Conservation (phyloP, 2,113 vertebrate species). For the Psittacula cyanocephala region DNA sequence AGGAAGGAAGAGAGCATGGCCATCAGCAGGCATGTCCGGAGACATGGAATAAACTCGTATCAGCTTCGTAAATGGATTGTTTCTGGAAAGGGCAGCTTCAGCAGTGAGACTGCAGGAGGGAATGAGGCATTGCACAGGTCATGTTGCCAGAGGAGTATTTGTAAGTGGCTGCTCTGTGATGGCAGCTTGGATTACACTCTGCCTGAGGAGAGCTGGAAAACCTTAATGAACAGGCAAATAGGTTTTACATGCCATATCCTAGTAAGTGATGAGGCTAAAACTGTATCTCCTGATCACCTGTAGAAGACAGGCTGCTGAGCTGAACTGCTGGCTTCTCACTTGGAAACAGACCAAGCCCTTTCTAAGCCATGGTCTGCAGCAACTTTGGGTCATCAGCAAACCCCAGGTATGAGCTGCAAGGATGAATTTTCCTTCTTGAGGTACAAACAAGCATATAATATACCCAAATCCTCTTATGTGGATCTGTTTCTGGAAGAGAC, state of each 20-base stretch:
- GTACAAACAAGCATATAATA: background rate
- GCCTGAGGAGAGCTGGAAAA: background rate
- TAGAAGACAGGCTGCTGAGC: background rate
- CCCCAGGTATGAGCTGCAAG: background rate
- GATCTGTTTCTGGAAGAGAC: background rate
- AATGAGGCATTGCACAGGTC: background rate
- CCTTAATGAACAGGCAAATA: background rate
- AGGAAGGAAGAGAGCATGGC: conserved; percentile 6
- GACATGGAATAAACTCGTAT: background rate
- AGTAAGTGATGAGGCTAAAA: background rate
- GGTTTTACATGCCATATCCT: background rate
- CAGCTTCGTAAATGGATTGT: background rate
- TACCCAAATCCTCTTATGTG: background rate
- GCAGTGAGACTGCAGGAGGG: background rate
- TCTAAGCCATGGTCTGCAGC: background rate
- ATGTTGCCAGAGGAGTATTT: background rate
- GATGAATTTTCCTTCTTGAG: background rate
- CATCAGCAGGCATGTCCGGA: background rate
- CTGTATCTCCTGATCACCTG: background rate
- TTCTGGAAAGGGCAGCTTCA: background rate
- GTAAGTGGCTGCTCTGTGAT: background rate
- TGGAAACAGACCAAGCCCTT: background rate
- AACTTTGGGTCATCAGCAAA: background rate
- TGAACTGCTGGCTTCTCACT: background rate
- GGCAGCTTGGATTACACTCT: background rate